Percentiles rank a stretch among this genome's conserved stretches.
phyloP scores from a whole-genome alignment of 2,888 invertebrate genomes.

The Drosophila lacicola region DNA sequence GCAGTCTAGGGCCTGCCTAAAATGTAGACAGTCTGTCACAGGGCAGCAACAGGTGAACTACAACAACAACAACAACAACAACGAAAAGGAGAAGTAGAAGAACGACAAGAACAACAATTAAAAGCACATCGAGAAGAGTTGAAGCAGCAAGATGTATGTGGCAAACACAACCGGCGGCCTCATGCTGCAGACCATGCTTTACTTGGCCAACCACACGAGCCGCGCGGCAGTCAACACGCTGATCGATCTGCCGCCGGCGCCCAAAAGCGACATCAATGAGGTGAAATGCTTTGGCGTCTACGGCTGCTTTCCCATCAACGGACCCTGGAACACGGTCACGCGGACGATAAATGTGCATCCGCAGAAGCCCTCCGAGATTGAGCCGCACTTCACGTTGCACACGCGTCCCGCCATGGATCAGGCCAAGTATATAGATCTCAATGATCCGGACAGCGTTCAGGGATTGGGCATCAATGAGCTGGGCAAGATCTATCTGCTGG shows the following conservation, averaged over 20 bases:
- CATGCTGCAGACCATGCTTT: constrained; percentile 85
- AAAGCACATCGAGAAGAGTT: constrained; percentile 11
- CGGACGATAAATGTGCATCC: constrained; percentile 93
- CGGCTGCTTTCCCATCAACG: constrained; percentile 92
- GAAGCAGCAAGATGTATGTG: constrained; percentile 75
- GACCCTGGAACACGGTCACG: constrained; percentile 92
- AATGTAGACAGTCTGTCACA: constrained; percentile 36
- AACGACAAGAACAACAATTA: neutral
- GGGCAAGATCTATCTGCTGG: constrained; percentile 90
- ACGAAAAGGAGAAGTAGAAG: neutral
- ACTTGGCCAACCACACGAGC: constrained; percentile 84
- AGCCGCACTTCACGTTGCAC: constrained; percentile 87
- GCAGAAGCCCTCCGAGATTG: constrained; percentile 88
- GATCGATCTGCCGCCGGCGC: constrained; percentile 82
- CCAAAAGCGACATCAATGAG: constrained; percentile 84
- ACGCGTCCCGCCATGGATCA: constrained; percentile 85
- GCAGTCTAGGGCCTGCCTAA: constrained; percentile 19
- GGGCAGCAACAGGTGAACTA: constrained; percentile 11
- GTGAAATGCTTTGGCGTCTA: constrained; percentile 91
- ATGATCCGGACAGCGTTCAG: constrained; percentile 88
- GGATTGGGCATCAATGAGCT: constrained; percentile 88
- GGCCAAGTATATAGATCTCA: constrained; percentile 88
- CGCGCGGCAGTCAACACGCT: constrained; percentile 82
- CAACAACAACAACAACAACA: constrained; percentile 4
- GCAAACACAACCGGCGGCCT: constrained; percentile 84